Evolutionary conservation across 2,797 vertebrate species (phyloP), one percentile per base, ranked within the genome.

Genomic region (Sebastes trivittatus): DNA sequence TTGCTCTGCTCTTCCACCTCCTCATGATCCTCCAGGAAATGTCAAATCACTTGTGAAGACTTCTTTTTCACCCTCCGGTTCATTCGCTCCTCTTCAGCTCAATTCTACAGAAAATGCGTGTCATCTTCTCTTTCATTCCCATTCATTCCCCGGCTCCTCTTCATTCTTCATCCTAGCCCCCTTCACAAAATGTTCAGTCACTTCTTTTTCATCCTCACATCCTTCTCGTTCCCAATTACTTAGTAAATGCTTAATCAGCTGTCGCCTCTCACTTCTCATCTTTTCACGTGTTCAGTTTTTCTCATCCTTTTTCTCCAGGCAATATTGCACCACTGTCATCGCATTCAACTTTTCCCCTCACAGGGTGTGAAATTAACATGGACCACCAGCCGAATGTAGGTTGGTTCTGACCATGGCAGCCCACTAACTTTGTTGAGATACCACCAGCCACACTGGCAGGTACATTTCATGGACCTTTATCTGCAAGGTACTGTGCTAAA

Each of bases 211-310:
- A 78, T 75, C 77, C 61, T 66, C 76, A 77, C 79, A 85, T 89
- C 86, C 81, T 69, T 85, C 77, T 71, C 78, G 69, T 82, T 77
- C 42, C 75, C 72, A 85, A 82, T 84, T 77, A 89, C 77, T 86
- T 14, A 58, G 85, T 72, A 90, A 84, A 89, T 75, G 78, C 73
- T 85, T 80, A 88, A 89, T 91, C 82, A 88, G 87, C 80, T 80
- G 81, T 78, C 80, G 75, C 73, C 75, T 73, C 70, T 68, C 54
- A 83, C 88, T 87, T 73, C 64, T 77, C 55, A 52, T 49, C 42
- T 46, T 49, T 63, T 65, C 69, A 70, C 73, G 72, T 63, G 64
- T 83, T 82, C 73, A 59, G 60, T 81, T 73, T 72, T 32, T 30
- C 65, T 64, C 49, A 62, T 67, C 30, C 38, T 29, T 81, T 84